A percentile compares a stretch with the other conserved stretches of the same genome.
These are phyloP conservation scores for Amblyraja radiata DNA, from an alignment of 2,797 vertebrate species.

Conservation along the genomic window DNA sequence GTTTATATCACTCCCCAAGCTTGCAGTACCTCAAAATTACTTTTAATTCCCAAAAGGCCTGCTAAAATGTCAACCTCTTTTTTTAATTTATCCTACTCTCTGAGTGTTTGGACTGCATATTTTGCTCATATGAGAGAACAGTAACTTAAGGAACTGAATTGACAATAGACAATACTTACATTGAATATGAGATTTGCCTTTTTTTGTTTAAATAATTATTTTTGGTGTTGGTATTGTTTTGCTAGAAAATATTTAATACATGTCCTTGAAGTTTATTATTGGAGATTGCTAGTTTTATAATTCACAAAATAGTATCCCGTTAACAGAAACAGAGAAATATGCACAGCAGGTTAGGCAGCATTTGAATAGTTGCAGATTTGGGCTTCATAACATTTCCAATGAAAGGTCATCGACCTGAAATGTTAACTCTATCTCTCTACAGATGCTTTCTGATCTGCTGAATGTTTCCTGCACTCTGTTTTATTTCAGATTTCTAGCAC, in stretches of 20 bases:
- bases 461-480: too few relatives aligned
- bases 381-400: too few relatives aligned
- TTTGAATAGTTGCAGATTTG: too few relatives aligned
- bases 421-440: too few relatives aligned
- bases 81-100: background rate
- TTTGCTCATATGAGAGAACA: background rate
- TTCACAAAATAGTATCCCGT: background rate
- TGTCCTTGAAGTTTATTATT: background rate
- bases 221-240: background rate
- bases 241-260: conserved; percentile 6
- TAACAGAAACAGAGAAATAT: too few relatives aligned
- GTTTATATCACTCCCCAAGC: background rate
- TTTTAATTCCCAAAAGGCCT: background rate
- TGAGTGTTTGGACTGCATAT: too few relatives aligned
- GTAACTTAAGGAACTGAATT: background rate
- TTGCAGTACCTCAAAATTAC: background rate
- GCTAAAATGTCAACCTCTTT: background rate
- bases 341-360: too few relatives aligned
- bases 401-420: too few relatives aligned
- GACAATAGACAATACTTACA: background rate
- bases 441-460: too few relatives aligned
- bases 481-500: too few relatives aligned
- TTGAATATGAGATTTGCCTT: background rate
- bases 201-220: background rate
- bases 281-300: background rate